Evolutionary conservation across 2,797 vertebrate genomes (phyloP), one percentile per base, ranked within the genome.

Genomic region (Sebastes dallii): DNA sequence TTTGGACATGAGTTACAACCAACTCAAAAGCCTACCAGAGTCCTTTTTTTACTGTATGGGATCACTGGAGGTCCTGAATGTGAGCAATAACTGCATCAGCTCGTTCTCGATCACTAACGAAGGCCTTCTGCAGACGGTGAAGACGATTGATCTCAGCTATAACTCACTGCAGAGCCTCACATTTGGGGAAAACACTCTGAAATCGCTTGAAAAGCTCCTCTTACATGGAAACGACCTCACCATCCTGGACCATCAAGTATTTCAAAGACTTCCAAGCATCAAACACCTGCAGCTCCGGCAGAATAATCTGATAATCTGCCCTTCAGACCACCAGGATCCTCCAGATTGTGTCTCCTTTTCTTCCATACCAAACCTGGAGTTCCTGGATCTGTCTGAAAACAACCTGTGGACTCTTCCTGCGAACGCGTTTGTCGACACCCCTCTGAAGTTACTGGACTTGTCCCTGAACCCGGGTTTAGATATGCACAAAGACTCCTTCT

Each of bases 1-100:
- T 91, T 92, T 99, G 87, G 98, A 99, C 81, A 89, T 99, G 93
- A 99, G 98, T 91, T 97, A 96, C 91, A 99, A 99, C 85, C 96
- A 96, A 72, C 96, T 99, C 1, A 94, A 95, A 77, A 92, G 79
- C 13, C 73, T 99, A 55, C 96, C 97, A 0, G 83, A 94, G 10
- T 86, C 87, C 0, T 97, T 98, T 82, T 97, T 98, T 29, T 84
- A 84, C 25, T 95, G 84, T 0, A 96, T 97, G 95, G 30, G 70
- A 8, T 94, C 93, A 1, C 95, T 99, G 10, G 94, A 94, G 72
- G 95, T 95, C 61, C 95, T 99, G 20, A 99, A 99, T 83, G 93
- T 98, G 58, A 99, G 98, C 58, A 95, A 96, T 78, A 99, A 99
- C 93, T 99, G 98, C 60, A 93, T 99, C 14, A 82, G 79, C 39